A percentile compares a stretch with the other conserved stretches of the same genome.
phyloP scores from a whole-genome alignment of 2,888 invertebrate genomes.

The Rhogogaster chlorosoma region DNA sequence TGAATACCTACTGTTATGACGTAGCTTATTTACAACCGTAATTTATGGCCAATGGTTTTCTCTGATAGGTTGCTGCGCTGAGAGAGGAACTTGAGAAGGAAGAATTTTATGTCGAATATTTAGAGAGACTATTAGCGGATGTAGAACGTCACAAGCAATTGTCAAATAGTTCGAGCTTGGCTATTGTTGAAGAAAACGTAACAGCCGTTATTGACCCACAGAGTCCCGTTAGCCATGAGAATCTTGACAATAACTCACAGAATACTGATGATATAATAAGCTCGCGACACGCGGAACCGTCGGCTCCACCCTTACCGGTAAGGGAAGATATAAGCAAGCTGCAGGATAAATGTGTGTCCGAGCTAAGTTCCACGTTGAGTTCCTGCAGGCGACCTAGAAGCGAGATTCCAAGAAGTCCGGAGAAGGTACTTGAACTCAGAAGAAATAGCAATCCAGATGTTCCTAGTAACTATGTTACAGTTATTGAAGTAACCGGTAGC shows the following conservation, averaged over 20 bases:
- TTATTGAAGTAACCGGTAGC: constrained; percentile 92
- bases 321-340: constrained; percentile 74
- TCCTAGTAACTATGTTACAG: constrained; percentile 88
- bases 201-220: constrained; percentile 61
- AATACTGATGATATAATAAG: constrained; percentile 56
- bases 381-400: constrained; percentile 74
- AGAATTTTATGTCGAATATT: constrained; percentile 93
- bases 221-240: constrained; percentile 60
- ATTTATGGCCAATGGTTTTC: not conserved
- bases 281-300: constrained; percentile 72
- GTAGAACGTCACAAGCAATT: constrained; percentile 88
- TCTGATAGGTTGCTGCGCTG: constrained; percentile 82
- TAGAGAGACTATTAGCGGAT: constrained; percentile 91
- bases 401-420: constrained; percentile 74
- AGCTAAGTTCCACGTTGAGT: constrained; percentile 73
- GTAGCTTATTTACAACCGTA: not conserved
- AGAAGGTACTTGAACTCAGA: constrained; percentile 73
- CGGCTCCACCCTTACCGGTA: constrained; percentile 71
- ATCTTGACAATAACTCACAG: constrained; percentile 60
- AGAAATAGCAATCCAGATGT: constrained; percentile 78
- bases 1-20: not conserved
- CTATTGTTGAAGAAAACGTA: constrained; percentile 78
- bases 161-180: constrained; percentile 67
- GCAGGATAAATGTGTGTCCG: constrained; percentile 77
- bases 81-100: constrained; percentile 94